Conservation (phyloP, 2,797 vertebrate species). For the Manis crassicaudata region DNA sequence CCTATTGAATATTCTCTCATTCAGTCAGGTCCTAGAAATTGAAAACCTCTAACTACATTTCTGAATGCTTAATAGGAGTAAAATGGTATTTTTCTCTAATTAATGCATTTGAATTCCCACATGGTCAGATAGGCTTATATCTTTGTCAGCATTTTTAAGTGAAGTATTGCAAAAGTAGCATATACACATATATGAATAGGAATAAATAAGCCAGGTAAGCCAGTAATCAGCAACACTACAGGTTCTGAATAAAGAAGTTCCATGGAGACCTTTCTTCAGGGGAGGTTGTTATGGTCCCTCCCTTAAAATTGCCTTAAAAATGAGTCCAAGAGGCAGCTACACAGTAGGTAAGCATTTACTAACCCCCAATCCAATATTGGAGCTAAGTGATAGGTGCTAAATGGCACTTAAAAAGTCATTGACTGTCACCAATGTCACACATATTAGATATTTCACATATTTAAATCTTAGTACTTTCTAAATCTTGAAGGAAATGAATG, state of each 20-base stretch:
- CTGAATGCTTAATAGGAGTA: constrained; percentile 22
- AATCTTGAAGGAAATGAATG: not conserved
- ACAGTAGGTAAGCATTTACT: not conserved
- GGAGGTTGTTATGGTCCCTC: not conserved
- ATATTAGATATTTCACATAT: not conserved
- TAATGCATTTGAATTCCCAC: constrained; percentile 25
- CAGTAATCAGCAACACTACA: not conserved
- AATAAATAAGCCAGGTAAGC: not conserved
- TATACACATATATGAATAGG: not conserved
- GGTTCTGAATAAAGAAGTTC: not conserved
- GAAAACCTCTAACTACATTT: constrained; percentile 8
- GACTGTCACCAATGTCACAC: not conserved
- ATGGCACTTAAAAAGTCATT: not conserved
- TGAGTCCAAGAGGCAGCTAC: not conserved
- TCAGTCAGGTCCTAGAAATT: not conserved
- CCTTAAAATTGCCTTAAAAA: not conserved
- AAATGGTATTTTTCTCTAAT: constrained; percentile 28
- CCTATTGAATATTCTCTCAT: not conserved
- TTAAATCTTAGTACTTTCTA: constrained; percentile 19
- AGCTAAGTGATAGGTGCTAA: not conserved
- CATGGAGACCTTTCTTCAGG: not conserved
- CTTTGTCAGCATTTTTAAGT: constrained; percentile 23
- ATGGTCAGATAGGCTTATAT: not conserved
- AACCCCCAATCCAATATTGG: not conserved
- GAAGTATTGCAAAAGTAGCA: not conserved